Base-by-base conservation (phyloP, 1,140 invertebrate species). In the Pygmarrhopalites habei region DNA sequence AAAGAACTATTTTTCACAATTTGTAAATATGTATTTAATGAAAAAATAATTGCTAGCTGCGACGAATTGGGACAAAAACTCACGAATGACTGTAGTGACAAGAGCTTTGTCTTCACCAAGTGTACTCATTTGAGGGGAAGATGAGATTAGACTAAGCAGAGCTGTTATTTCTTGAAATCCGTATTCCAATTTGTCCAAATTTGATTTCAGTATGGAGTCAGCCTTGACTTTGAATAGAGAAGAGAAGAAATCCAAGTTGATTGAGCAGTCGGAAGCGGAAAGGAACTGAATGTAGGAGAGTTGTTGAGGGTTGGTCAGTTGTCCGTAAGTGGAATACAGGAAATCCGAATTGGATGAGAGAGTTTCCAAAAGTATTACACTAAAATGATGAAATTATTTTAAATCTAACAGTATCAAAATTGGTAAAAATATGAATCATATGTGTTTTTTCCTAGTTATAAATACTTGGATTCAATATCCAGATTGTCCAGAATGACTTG, bases 121-220 rank as follows among this genome's bases (percentile, higher is more conserved):
- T 35, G 15, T 7, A 35, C 15, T 15, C 15, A 35, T 35, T 35
- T 35, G 32, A 7, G 5, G 5, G 5, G 32, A 7, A 35, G 32
- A 35, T 19, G 53, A 12, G 14, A 56, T 28, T n/a, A 56, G 14
- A 35, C 30, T n/a, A 21, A 56, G 35, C 21, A 35, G 21, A 4
- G 39, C n/a, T 19, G 23, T 15, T 7, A 35, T 39, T 39, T 56
- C 53, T 23, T 35, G 15, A 23, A 56, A 56, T 5, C 39, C 35
- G 2, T 28, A 26, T n/a, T 56, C 29, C 10, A 56, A 4, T 35
- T 39, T 10, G 7, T 32, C n/a, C 10, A 41, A 12, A 39, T 35
- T 28, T n/a, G 53, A 35, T 39, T 56, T 56, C 19, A 56, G 21
- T n/a, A 56, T 41, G 14, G 30, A 7, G 25, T 56, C 53, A 7